phyloP scores from a whole-genome alignment of 2,797 vertebrate genomes.

The Rhinatrema bivittatum region DNA sequence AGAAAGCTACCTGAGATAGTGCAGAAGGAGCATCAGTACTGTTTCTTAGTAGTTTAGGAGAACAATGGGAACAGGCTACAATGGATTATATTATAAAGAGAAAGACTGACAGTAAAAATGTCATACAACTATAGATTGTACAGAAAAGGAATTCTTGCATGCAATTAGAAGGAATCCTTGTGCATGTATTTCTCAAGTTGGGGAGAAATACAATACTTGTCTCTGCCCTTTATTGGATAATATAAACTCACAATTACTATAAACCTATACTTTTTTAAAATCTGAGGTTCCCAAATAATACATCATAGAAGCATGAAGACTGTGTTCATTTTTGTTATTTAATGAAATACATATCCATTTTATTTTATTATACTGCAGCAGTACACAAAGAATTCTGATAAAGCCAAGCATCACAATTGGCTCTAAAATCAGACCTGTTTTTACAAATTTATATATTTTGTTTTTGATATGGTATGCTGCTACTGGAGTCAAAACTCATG shows the following conservation, averaged over 20 bases:
- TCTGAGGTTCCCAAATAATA: too few species aligned
- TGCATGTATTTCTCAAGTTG: too few species aligned
- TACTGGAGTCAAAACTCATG: too few species aligned
- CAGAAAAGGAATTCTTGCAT: too few species aligned
- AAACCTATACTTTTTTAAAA: too few species aligned
- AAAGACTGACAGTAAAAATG: constrained; percentile 11
- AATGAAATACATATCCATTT: background rate
- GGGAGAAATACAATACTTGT: too few species aligned
- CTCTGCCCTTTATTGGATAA: too few species aligned
- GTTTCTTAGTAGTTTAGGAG: constrained; percentile 40
- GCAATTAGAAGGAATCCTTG: too few species aligned
- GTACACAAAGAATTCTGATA: constrained; percentile 29
- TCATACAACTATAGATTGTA: too few species aligned
- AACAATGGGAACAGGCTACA: constrained; percentile 47
- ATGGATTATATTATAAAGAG: constrained; percentile 34
- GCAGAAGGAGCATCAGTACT: constrained; percentile 30
- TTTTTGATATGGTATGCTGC: constrained; percentile 40
- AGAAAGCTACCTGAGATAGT: constrained; percentile 42
- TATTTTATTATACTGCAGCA: constrained; percentile 4
- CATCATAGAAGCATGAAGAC: too few species aligned
- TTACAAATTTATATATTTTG: too few species aligned
- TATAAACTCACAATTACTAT: too few species aligned
- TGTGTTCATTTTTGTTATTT: constrained; percentile 10
- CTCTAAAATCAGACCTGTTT: constrained; percentile 26
- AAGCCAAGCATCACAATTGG: constrained; percentile 32